Evolutionary conservation across 2,113 vertebrate species (phyloP).

Genomic region (Heterotilapia buettikoferi): DNA sequence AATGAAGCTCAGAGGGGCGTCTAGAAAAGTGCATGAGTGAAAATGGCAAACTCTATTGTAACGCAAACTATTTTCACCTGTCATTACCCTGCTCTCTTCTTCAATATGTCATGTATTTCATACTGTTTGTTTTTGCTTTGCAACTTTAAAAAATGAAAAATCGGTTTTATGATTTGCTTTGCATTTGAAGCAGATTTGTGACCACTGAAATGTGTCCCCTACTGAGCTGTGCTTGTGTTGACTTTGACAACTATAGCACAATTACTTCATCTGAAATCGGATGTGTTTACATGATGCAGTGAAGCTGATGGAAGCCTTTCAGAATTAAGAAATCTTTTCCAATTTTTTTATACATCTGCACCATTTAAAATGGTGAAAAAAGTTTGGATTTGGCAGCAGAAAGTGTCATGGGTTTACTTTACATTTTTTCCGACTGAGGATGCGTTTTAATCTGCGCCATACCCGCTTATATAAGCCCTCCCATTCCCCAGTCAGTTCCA

Average conservation of each 20-base stretch:
- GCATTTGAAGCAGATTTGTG: not conserved
- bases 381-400: not conserved
- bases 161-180: not conserved
- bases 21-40: not conserved
- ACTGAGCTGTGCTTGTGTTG: not conserved
- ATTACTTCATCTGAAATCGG: not conserved
- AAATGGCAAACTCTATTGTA: not conserved
- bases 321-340: not conserved
- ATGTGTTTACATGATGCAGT: not conserved
- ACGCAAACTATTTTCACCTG: not conserved
- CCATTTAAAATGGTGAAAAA: not conserved
- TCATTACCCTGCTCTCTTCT: not conserved
- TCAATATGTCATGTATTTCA: not conserved
- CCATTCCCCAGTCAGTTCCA: not conserved
- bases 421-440: not conserved
- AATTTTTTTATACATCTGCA: not conserved
- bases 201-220: no score
- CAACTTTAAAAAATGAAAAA: not conserved
- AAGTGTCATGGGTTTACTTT: not conserved
- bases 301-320: not conserved
- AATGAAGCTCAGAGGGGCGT: not conserved
- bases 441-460: not conserved
- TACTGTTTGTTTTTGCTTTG: not conserved
- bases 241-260: not conserved
- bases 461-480: not conserved